A percentile compares a stretch with the other conserved stretches of the same genome.
phyloP scores from a whole-genome alignment of 1,140 invertebrate species.

The Dinoponera quadriceps region DNA sequence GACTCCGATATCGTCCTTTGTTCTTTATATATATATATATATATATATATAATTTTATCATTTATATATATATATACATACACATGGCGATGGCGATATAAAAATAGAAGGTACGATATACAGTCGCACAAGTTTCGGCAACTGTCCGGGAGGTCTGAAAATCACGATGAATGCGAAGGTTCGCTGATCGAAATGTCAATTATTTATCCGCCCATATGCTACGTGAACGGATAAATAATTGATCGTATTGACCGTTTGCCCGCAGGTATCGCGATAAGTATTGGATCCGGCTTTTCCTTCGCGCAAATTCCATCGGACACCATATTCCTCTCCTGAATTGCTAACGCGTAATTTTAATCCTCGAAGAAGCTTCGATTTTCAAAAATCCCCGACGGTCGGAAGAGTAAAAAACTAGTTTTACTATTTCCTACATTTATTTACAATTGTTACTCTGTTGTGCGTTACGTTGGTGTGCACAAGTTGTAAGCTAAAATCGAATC shows the following conservation, averaged over 20 bases:
- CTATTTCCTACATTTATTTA: not conserved
- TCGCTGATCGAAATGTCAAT: slow-evolving; percentile 4
- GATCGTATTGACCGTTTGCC: not conserved
- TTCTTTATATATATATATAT: slow-evolving; percentile 25
- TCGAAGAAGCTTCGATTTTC: not conserved
- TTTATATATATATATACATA: no score
- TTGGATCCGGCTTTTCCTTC: not conserved
- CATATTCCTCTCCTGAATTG: not conserved
- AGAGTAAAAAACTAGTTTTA: not conserved
- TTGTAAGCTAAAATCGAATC: slow-evolving; percentile 10
- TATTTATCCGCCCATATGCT: not conserved
- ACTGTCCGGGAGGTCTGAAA: not conserved
- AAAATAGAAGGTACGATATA: slow-evolving; percentile 24
- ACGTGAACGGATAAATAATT: not conserved
- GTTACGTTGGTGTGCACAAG: not conserved
- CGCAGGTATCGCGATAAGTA: not conserved
- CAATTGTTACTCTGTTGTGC: not conserved
- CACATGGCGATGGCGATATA: not conserved
- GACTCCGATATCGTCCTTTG: slow-evolving; percentile 49
- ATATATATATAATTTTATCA: no score
- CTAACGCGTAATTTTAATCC: not conserved
- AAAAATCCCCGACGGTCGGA: not conserved
- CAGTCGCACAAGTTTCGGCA: slow-evolving; percentile 32
- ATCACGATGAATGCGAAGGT: slow-evolving; percentile 1
- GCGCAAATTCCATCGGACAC: not conserved